A percentile compares a stretch with the other conserved stretches of the same genome.
phyloP scores from a whole-genome alignment of 2,113 vertebrate genomes.

The Sarotherodon lohbergeri region DNA sequence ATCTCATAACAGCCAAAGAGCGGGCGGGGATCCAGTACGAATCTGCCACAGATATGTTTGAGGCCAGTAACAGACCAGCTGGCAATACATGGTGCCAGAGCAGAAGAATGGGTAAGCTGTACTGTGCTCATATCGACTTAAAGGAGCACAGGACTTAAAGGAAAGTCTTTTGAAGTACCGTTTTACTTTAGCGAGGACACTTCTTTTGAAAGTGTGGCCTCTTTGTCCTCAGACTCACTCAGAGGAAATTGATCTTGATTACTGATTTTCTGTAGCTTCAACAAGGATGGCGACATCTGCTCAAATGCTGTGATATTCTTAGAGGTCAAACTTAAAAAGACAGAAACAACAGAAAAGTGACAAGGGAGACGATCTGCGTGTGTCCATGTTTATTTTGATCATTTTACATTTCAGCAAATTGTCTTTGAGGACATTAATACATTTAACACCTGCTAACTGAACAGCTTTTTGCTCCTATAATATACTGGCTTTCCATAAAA shows the following conservation, averaged over 20 bases:
- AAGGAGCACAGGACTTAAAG: not conserved
- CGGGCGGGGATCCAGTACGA: not conserved
- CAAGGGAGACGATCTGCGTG: conserved; percentile 21
- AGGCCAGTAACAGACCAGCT: not conserved
- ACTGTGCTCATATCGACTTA: not conserved
- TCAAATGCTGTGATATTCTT: not conserved
- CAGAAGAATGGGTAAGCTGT: not conserved
- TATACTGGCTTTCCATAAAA: conserved; percentile 46
- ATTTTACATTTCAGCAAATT: conserved; percentile 66
- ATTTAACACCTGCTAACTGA: conserved; percentile 61
- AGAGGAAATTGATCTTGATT: not conserved
- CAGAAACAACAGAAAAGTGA: not conserved
- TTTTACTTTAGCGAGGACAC: not conserved
- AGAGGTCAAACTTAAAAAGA: not conserved
- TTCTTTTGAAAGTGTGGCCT: not conserved
- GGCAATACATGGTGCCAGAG: not conserved
- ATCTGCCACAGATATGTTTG: not conserved
- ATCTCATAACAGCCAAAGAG: not conserved
- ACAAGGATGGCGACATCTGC: not conserved
- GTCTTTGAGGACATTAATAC: conserved; percentile 65
- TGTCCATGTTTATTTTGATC: conserved; percentile 72
- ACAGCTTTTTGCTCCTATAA: conserved; percentile 50
- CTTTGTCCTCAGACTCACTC: not conserved
- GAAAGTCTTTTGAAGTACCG: not conserved
- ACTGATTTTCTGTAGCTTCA: not conserved